These are phyloP conservation scores for Nothoprocta pentlandii DNA, from an alignment of 2,113 vertebrate species.

Conservation along the genomic window DNA sequence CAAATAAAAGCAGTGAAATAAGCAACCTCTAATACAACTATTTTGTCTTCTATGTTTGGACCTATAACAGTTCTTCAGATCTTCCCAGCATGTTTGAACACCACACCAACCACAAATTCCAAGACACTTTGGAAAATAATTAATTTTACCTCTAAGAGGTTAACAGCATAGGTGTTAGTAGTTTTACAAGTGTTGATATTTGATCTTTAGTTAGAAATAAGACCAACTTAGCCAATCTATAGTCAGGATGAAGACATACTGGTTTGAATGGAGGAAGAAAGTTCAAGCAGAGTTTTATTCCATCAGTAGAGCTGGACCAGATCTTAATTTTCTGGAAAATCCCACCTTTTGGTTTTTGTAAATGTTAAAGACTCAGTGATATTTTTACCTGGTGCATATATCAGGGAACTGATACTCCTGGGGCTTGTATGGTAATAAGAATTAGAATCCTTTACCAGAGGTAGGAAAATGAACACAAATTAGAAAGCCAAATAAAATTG, in stretches of 20 bases:
- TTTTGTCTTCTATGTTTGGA: background rate
- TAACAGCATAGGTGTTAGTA: background rate
- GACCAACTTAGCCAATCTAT: background rate
- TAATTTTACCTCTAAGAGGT: background rate
- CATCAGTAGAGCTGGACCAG: background rate
- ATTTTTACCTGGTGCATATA: background rate
- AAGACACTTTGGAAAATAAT: background rate
- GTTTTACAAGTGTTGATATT: background rate
- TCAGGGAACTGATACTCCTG: background rate
- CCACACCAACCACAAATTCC: background rate
- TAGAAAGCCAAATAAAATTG: slow-evolving; percentile 48
- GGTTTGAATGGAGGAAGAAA: background rate
- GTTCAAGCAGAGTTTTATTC: background rate
- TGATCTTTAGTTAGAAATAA: background rate
- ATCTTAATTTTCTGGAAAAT: background rate
- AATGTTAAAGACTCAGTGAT: background rate
- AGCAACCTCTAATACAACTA: background rate
- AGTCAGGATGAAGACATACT: background rate
- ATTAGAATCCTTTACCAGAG: background rate
- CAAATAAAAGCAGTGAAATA: background rate
- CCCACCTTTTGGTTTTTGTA: background rate
- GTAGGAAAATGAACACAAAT: slow-evolving; percentile 27
- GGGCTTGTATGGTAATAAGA: background rate
- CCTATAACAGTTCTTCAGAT: background rate
- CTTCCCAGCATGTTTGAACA: background rate